Evolutionary conservation across 1,140 invertebrate genomes (phyloP).

Genomic region (Ceratina japonica): DNA sequence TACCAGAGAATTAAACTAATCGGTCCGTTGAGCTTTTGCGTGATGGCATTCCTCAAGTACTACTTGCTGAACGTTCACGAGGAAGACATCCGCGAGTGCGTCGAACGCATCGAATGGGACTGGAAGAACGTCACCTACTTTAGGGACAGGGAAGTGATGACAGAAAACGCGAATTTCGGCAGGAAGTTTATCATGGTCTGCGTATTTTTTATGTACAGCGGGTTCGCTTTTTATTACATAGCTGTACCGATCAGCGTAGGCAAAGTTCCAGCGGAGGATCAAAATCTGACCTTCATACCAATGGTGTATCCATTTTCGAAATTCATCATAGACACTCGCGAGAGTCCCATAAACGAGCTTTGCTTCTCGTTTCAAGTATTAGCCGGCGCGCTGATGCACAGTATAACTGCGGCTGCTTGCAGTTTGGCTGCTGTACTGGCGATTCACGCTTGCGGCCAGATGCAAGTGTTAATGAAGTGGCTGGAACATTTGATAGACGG

Average conservation of each 20-base stretch:
- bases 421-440: slow-evolving; percentile 60
- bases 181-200: slow-evolving; percentile 1
- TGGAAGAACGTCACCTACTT: slow-evolving; percentile 53
- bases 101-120: slow-evolving; percentile 62
- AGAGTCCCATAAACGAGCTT: slow-evolving; percentile 56
- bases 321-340: slow-evolving; percentile 42
- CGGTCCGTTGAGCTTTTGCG: slow-evolving; percentile 64
- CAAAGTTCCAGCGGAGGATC: neutral
- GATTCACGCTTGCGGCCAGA: slow-evolving; percentile 64
- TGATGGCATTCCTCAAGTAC: slow-evolving; percentile 66
- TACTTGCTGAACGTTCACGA: slow-evolving; percentile 45
- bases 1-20: slow-evolving; percentile 58
- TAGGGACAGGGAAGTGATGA: slow-evolving; percentile 35
- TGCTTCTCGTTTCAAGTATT: slow-evolving; percentile 49
- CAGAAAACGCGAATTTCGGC: slow-evolving; percentile 29
- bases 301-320: slow-evolving; percentile 58
- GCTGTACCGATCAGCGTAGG: slow-evolving; percentile 1
- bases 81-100: slow-evolving; percentile 57
- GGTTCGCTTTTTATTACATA: slow-evolving; percentile 33
- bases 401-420: slow-evolving; percentile 46
- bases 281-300: slow-evolving; percentile 33
- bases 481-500: slow-evolving; percentile 33
- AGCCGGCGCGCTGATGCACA: slow-evolving; percentile 50
- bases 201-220: slow-evolving; percentile 37
- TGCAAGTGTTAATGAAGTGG: slow-evolving; percentile 61